Percentiles rank a stretch among this genome's conserved stretches.
phyloP scores from a whole-genome alignment of 2,888 invertebrate species.

The Parasteatoda lunata region DNA sequence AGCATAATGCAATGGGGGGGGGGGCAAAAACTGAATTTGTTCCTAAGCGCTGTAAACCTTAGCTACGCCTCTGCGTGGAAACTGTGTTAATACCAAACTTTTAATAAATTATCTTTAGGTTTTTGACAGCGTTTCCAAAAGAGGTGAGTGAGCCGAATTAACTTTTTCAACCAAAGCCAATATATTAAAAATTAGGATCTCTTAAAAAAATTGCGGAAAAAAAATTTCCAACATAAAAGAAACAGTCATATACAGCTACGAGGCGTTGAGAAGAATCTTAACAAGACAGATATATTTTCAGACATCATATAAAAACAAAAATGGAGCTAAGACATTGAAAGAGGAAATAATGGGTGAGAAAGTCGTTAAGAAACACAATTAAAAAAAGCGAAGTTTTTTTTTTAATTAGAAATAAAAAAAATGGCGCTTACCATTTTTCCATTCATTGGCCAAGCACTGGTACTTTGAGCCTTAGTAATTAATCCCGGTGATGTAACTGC shows the following conservation, averaged over 20 bases:
- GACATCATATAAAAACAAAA: neutral
- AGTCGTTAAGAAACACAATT: conserved; percentile 26
- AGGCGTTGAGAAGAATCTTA: neutral
- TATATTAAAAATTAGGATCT: too few species aligned
- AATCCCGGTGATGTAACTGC: conserved; percentile 63
- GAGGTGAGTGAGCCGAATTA: neutral
- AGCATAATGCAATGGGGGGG: too few species aligned
- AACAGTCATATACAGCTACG: neutral
- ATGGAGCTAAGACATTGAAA: neutral
- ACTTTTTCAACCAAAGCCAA: neutral
- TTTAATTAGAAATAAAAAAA: conserved; percentile 44
- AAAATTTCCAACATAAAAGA: neutral
- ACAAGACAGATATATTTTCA: conserved; percentile 1
- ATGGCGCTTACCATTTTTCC: conserved; percentile 30
- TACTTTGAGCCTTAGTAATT: conserved; percentile 49
- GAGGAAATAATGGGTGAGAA: neutral
- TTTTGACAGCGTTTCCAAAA: neutral
- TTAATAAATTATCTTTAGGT: neutral
- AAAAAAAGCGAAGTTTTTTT: conserved; percentile 40
- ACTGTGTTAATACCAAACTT: neutral
- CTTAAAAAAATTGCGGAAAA: neutral
- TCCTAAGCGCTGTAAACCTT: too few species aligned
- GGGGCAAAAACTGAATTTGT: too few species aligned
- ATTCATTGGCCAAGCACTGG: conserved; percentile 45
- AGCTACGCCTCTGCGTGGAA: too few species aligned